These are phyloP conservation scores for Myrmophylax atrothorax DNA, from an alignment of 2,113 vertebrate species.

Conservation along the genomic window DNA sequence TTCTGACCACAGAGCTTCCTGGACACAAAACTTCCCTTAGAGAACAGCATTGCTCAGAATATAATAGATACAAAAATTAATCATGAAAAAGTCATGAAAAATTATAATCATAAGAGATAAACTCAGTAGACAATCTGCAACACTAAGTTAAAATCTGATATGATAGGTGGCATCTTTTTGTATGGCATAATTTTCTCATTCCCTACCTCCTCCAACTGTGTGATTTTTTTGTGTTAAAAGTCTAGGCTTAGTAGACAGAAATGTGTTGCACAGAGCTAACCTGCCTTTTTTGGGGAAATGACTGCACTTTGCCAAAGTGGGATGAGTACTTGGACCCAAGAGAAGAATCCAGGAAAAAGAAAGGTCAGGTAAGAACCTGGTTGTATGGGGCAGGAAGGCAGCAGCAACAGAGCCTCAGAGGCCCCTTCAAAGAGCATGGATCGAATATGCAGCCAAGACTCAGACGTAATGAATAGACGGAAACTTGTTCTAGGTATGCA, in stretches of 20 bases:
- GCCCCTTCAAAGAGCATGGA: background rate
- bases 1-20: background rate
- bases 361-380: background rate
- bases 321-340: background rate
- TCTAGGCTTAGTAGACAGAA: background rate
- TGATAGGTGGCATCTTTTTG: background rate
- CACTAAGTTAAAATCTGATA: background rate
- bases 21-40: background rate
- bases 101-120: background rate
- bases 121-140: background rate
- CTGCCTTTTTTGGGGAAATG: background rate
- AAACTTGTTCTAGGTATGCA: background rate
- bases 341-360: background rate
- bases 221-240: background rate
- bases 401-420: background rate
- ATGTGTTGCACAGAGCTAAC: background rate
- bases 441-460: background rate
- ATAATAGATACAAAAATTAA: background rate
- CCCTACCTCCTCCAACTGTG: background rate
- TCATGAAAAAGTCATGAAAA: background rate
- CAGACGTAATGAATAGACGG: background rate
- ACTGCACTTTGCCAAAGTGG: background rate
- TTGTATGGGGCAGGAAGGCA: background rate
- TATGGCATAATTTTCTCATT: background rate
- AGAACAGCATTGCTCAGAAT: background rate